phyloP scores from a whole-genome alignment of 2,797 vertebrate species.

The Myoxocephalus aenaeus region DNA sequence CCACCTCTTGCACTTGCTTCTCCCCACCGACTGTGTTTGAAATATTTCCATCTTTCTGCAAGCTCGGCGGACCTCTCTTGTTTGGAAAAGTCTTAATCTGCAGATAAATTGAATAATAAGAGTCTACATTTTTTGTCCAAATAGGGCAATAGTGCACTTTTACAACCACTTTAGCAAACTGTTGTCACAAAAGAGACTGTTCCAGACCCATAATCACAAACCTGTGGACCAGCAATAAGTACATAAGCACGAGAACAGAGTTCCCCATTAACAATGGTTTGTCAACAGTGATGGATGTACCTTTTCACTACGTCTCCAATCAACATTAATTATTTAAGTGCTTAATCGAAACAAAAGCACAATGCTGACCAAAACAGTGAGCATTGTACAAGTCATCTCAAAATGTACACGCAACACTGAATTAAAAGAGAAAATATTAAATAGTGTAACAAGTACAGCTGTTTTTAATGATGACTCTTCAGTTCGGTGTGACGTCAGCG shows the following conservation, averaged over 20 bases:
- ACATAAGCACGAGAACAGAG: not conserved
- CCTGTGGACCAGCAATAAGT: no score
- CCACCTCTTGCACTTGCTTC: slow-evolving; percentile 42
- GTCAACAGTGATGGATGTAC: not conserved
- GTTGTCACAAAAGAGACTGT: not conserved
- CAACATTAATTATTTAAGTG: not conserved
- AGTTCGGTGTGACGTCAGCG: not conserved
- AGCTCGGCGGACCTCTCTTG: slow-evolving; percentile 73
- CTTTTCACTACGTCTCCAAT: not conserved
- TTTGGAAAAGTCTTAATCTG: slow-evolving; percentile 73
- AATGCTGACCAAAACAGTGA: not conserved
- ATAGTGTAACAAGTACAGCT: not conserved
- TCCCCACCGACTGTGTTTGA: slow-evolving; percentile 63
- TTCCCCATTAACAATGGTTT: not conserved
- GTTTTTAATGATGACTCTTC: not conserved
- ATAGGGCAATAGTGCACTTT: not conserved
- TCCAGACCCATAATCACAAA: not conserved
- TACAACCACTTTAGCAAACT: not conserved
- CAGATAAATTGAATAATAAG: slow-evolving; percentile 31
- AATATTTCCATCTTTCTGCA: slow-evolving; percentile 72
- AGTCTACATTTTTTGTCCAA: not conserved
- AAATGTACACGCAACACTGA: not conserved
- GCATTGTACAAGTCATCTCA: not conserved
- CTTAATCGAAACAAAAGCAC: not conserved
- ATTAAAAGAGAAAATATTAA: not conserved